These are phyloP conservation scores for Vesta saturnalis DNA, from an alignment of 2,888 invertebrate species.

Conservation along the genomic window DNA sequence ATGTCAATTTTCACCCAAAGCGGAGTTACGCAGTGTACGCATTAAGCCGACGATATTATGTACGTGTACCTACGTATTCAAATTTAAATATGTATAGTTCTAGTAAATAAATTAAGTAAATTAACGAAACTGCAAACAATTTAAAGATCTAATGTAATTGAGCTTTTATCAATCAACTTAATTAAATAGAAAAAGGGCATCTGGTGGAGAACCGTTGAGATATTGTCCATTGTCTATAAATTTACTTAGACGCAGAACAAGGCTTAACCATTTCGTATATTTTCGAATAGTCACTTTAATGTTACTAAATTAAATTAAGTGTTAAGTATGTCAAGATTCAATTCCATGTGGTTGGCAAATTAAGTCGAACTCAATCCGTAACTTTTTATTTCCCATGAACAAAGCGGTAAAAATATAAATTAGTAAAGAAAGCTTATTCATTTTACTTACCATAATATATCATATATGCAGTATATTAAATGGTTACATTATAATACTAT, in stretches of 20 bases:
- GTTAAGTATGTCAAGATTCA: constrained; percentile 28
- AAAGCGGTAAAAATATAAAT: not conserved
- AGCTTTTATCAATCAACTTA: constrained; percentile 4
- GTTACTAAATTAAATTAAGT: constrained; percentile 43
- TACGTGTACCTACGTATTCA: too few relatives aligned
- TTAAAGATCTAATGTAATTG: constrained; percentile 2
- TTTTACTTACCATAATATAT: not conserved
- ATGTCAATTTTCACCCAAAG: too few relatives aligned
- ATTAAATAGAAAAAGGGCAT: constrained; percentile 27
- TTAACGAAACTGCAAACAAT: too few relatives aligned
- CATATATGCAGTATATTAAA: too few relatives aligned
- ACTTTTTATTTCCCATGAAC: not conserved
- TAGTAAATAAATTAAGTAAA: too few relatives aligned
- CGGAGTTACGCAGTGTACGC: too few relatives aligned
- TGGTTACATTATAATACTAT: too few relatives aligned
- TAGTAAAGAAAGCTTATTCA: not conserved
- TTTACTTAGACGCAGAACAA: constrained; percentile 40
- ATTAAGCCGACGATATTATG: too few relatives aligned
- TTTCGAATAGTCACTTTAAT: constrained; percentile 46
- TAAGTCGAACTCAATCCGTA: constrained; percentile 18
- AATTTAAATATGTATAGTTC: too few relatives aligned
- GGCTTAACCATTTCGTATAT: constrained; percentile 41
- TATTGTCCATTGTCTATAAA: constrained; percentile 28
- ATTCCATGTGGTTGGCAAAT: constrained; percentile 23
- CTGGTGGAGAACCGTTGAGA: constrained; percentile 20